A percentile compares a stretch with the other conserved stretches of the same genome.
Evolutionary conservation across 2,797 vertebrate genomes (phyloP).

Genomic region (Amblyopsis hoosieri): DNA sequence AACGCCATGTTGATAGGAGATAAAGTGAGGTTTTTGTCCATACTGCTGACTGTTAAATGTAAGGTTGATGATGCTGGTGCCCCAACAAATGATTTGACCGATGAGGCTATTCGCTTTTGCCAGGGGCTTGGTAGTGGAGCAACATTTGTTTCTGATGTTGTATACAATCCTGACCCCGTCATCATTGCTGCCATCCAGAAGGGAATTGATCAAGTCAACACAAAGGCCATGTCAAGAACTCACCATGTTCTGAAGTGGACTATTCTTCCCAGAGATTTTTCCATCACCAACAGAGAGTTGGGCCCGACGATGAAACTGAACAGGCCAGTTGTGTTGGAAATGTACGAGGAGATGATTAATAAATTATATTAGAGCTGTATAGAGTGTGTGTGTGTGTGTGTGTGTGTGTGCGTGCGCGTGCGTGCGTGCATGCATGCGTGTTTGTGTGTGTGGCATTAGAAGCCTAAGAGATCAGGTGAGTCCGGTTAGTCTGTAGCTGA

Average conservation of each 20-base stretch:
- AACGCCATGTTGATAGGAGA: slow-evolving; percentile 84
- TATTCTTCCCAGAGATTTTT: slow-evolving; percentile 82
- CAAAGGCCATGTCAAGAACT: slow-evolving; percentile 67
- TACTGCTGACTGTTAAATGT: slow-evolving; percentile 84
- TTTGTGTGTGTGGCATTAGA: too few relatives aligned
- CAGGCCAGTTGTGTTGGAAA: too few relatives aligned
- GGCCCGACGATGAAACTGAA: slow-evolving; percentile 54
- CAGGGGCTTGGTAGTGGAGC: slow-evolving; percentile 75
- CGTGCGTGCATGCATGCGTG: too few relatives aligned
- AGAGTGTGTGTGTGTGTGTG: too few relatives aligned
- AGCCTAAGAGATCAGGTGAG: too few relatives aligned
- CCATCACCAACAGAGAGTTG: slow-evolving; percentile 77
- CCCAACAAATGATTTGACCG: slow-evolving; percentile 72
- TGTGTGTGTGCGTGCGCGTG: too few relatives aligned
- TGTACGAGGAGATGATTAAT: too few relatives aligned
- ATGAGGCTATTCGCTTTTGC: slow-evolving; percentile 72
- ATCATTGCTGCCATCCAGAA: slow-evolving; percentile 77
- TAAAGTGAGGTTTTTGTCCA: slow-evolving; percentile 79
- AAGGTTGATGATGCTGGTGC: slow-evolving; percentile 49
- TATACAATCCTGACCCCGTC: slow-evolving; percentile 60
- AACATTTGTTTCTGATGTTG: slow-evolving; percentile 71
- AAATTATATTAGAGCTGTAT: too few relatives aligned
- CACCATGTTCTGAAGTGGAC: slow-evolving; percentile 85
- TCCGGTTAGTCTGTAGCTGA: too few relatives aligned
- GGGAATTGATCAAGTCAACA: slow-evolving; percentile 73